A percentile compares a stretch with the other conserved stretches of the same genome.
Conservation (phyloP, 1,140 invertebrate genomes). For the Papilio helenus region DNA sequence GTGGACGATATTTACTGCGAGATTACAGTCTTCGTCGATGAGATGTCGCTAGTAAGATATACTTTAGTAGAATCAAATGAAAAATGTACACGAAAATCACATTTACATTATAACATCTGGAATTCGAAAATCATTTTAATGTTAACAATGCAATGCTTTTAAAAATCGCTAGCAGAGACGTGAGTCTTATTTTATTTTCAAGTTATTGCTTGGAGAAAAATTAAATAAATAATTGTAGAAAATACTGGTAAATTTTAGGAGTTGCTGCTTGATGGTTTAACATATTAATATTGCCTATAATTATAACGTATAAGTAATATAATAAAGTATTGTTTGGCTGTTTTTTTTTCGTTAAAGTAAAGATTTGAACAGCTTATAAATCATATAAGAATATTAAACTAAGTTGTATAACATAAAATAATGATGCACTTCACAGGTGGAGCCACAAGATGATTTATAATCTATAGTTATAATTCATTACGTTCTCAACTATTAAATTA, state of each 20-base stretch:
- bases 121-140: neutral
- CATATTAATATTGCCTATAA: no score
- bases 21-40: neutral
- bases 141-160: neutral
- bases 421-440: neutral
- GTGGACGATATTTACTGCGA: neutral
- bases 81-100: neutral
- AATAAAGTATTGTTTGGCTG: no score
- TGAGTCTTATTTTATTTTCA: no score
- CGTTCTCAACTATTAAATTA: slow-evolving; percentile 5
- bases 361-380: neutral
- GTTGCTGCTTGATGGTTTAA: no score
- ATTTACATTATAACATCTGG: neutral
- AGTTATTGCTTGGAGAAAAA: no score
- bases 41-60: neutral
- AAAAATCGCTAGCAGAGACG: no score
- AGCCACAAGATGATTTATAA: neutral
- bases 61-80: neutral
- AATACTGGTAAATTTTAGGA: no score
- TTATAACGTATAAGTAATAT: no score
- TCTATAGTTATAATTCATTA: neutral
- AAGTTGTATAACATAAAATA: neutral
- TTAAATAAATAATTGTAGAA: neutral
- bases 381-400: neutral
- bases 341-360: no score